Evolutionary conservation across 2,797 vertebrate genomes (phyloP).

Genomic region (Rhinogobio ventralis): DNA sequence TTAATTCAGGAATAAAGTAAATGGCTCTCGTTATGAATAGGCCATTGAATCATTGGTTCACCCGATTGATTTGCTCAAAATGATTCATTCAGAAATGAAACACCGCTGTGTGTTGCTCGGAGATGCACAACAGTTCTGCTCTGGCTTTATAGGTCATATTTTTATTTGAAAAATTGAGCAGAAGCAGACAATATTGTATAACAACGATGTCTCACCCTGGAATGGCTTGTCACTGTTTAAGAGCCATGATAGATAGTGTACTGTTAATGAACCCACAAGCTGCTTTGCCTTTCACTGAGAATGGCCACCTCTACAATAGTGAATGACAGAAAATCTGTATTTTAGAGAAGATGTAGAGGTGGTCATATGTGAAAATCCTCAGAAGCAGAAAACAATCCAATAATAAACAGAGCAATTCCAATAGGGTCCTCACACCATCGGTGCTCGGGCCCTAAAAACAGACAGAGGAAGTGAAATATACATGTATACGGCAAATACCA

Average conservation of each 20-base stretch:
- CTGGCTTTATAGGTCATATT: too few relatives aligned
- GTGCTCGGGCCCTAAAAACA: too few relatives aligned
- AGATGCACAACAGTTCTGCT: too few relatives aligned
- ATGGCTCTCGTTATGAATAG: background rate
- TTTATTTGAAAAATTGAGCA: too few relatives aligned
- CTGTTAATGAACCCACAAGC: constrained; percentile 45
- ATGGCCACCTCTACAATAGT: constrained; percentile 39
- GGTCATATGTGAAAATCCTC: constrained; percentile 30
- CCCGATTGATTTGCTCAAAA: background rate
- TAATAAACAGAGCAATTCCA: too few relatives aligned
- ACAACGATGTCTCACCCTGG: background rate
- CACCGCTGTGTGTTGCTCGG: too few relatives aligned
- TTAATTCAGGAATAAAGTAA: background rate
- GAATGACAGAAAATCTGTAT: background rate
- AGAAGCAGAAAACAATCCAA: background rate
- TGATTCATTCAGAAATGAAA: too few relatives aligned
- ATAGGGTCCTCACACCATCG: too few relatives aligned
- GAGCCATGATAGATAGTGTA: constrained; percentile 17
- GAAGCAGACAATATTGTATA: too few relatives aligned
- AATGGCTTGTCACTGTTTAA: background rate
- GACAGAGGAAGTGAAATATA: background rate
- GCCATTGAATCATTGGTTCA: background rate
- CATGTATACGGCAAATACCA: constrained; percentile 14
- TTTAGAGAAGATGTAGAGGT: background rate
- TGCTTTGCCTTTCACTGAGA: constrained; percentile 21